Evolutionary conservation across 2,888 invertebrate genomes (phyloP).

Genomic region (Euproctis similis): DNA sequence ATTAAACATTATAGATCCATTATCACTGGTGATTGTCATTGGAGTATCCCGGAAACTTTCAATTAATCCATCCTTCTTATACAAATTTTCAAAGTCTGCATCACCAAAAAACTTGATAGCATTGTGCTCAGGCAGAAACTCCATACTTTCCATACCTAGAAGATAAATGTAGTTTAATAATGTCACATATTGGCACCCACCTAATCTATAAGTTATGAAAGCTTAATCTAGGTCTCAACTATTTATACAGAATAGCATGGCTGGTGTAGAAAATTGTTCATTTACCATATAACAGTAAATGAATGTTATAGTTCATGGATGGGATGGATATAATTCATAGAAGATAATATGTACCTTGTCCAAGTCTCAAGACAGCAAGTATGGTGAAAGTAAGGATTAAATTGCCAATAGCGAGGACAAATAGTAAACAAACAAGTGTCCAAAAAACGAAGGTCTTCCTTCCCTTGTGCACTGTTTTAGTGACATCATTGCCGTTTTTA

Average conservation of each 20-base stretch:
- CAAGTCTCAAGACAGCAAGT: constrained; percentile 85
- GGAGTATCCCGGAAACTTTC: constrained; percentile 61
- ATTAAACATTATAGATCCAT: constrained; percentile 57
- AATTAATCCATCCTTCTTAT: constrained; percentile 81
- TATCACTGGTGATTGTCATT: constrained; percentile 49
- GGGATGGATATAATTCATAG: no score
- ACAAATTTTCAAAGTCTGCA: constrained; percentile 85
- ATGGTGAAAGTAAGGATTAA: constrained; percentile 87
- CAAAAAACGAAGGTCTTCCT: constrained; percentile 84
- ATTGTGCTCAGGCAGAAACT: constrained; percentile 82
- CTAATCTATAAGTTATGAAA: neutral
- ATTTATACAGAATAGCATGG: no score
- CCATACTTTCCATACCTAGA: constrained; percentile 88
- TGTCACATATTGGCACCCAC: neutral
- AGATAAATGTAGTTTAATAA: neutral
- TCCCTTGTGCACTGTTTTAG: constrained; percentile 54
- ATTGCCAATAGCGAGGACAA: constrained; percentile 86
- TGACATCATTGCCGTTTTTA: constrained; percentile 65
- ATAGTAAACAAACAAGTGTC: constrained; percentile 82
- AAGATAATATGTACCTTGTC: constrained; percentile 79
- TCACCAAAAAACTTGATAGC: constrained; percentile 86
- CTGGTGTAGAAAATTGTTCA: no score
- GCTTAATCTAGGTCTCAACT: no score
- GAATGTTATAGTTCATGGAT: no score
- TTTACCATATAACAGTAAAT: no score